Evolutionary conservation across 2,888 invertebrate species (phyloP).

Genomic region (Tachystola acroxantha): DNA sequence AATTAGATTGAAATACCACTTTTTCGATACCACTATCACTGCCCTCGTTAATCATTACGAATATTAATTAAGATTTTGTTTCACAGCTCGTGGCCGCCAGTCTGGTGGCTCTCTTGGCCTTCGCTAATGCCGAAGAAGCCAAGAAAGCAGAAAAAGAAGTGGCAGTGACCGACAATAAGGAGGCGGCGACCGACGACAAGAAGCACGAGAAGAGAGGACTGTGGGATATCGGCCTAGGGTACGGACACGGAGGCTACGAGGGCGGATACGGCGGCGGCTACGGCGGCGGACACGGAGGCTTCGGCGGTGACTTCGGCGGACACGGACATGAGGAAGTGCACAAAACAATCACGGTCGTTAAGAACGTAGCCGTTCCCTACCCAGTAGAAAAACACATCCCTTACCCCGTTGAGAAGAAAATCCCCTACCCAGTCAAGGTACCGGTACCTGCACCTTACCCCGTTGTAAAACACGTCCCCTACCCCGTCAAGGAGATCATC

Average conservation of each 20-base stretch:
- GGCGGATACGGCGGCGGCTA: conserved; percentile 27
- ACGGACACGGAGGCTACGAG: conserved; percentile 44
- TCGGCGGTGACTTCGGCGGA: conserved; percentile 41
- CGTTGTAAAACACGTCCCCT: conserved; percentile 81
- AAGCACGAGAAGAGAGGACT: conserved; percentile 88
- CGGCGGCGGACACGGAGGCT: conserved; percentile 38
- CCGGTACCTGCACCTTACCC: conserved; percentile 84
- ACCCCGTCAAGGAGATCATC: conserved; percentile 80
- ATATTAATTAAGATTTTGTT: conserved; percentile 19
- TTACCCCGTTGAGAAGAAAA: conserved; percentile 81
- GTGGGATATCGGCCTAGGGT: conserved; percentile 74
- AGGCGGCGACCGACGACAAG: conserved; percentile 77
- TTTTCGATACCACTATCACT: conserved; percentile 29
- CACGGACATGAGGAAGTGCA: conserved; percentile 75
- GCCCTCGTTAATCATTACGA: conserved; percentile 7
- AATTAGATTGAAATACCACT: conserved; percentile 41
- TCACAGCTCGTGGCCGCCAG: conserved; percentile 77
- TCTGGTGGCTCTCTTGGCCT: conserved; percentile 80
- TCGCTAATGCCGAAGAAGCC: conserved; percentile 77
- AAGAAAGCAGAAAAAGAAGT: conserved; percentile 78
- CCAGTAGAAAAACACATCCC: conserved; percentile 85
- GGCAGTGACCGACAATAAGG: conserved; percentile 76
- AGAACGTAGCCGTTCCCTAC: conserved; percentile 84
- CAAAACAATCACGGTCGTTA: conserved; percentile 85
- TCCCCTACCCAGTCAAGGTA: conserved; percentile 81